Base-by-base conservation (phyloP, 30 jellyfish, hydroid and myxozoan genomes). In the Chrysaora quinquecirrha region DNA sequence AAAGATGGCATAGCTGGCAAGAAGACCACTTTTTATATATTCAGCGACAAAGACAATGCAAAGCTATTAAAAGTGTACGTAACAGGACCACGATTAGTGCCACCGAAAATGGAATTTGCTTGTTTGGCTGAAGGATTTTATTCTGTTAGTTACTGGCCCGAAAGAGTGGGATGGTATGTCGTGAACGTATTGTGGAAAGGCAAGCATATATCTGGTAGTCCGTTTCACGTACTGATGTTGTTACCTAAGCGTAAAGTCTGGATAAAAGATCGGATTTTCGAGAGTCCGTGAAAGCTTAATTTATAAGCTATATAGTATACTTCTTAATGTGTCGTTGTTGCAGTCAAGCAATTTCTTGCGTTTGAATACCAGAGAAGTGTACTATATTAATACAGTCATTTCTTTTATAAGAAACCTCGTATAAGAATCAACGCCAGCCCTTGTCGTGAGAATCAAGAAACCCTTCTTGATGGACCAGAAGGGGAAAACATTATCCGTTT, bases 171-270 rank as follows among this genome's bases (percentile, higher is more conserved):
- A 1, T 69, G 85, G 81, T 89, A 89, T 30, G 38, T 56, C 11
- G 79, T 89, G 0, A 65, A 68, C 46, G 85, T 89, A 19, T 49
- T 80, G 60, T 89, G 97, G 97, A 72, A 78, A 31, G 87, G 90
- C 10, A 72, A 69, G 64, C 90, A 82, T 35, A 77, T 89, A 9
- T 18, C 72, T 19, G 97, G 97, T 62, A 89, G 97, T 30, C 97
- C 97, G 7, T 89, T 74, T 35, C 73, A 62, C 21, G 91, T 68
- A 33, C 68, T 77, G 27, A 83, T 89, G 84, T 34, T 87, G 56
- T 73, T 87, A 9, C 96, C 91, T 16, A 87, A 87, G 77, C 66
- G 77, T 20, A 67, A 85, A 66, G 87, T 85, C 14, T 85, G 96
- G 96, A 56, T 60, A n/a, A 75, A 85, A 30, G 64, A 34, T n/a